Evolutionary conservation across 2,113 vertebrate genomes (phyloP), one percentile per base, ranked within the genome.

Genomic region (Poicephalus meyeri): DNA sequence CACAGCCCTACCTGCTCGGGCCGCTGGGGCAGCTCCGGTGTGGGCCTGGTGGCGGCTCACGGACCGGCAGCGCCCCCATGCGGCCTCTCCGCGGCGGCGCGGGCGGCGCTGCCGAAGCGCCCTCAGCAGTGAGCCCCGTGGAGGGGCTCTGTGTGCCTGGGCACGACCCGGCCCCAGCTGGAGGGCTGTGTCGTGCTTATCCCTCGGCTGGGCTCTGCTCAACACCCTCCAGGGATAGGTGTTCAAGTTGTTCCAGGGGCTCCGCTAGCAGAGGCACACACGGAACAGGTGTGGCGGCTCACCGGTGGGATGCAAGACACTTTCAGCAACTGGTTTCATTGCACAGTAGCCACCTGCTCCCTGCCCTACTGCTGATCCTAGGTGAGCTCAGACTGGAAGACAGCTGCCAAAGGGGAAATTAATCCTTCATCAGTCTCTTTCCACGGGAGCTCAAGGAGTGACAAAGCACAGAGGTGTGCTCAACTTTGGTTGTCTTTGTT

Each of bases 281-380:
- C 35, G 2, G 12, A 8, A 56, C 64, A 11, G 28, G 28, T 12
- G 13, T 2, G 74, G 7, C 24, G 23, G 18, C 16, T 2, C 55
- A 8, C 10, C 15, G 3, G 55, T 6, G 23, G 20, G 15, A 28
- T 2, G 4, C 12, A 1, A 46, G 2, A 47, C 18, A 49, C 69
- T 63, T 11, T 35, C 29, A 31, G 28, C 35, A 25, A 0, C 9
- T 29, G 66, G 16, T 2, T 24, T 42, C 35, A 3, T 3, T 13
- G 69, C 21, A 35, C 70, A 4, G 21, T 18, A 35, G 9, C 46
- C 46, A 23, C 13, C 18, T 41, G 31, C 26, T 14, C 49, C 9
- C 0, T 16, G 19, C 7, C 19, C n/a, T 31, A 7, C 42, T 2
- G 56, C 64, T 1, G 16, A 58, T n/a, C 1, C 10, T 44, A 1